Base-by-base conservation (phyloP, 2,888 invertebrate species). In the Andrena bicolor region DNA sequence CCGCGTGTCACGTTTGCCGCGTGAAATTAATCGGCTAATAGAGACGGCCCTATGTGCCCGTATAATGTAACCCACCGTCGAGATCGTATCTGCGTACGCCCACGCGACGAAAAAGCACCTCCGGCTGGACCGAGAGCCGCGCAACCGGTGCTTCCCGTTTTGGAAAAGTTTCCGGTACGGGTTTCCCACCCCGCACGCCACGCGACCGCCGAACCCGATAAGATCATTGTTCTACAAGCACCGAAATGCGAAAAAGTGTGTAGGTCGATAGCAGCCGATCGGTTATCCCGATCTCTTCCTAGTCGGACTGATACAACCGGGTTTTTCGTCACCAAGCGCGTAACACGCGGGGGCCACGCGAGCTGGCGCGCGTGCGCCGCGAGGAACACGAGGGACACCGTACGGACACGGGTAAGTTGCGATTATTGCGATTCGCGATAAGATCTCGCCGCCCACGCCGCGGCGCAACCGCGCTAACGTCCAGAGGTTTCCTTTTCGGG, bases 191-290 rank as follows among this genome's bases (percentile, higher is more conserved):
- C 48, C 23, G 28, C 61, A 41, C 61, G 84, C 64, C 58, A 74
- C 76, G 72, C 71, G 66, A 71, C 60, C 30, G 8, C 66, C 60
- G 20, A 30, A 32, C 10, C 48, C 58, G 87, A 87, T 86, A 86
- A 77, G 77, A 86, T 87, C 87, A 76, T 74, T 84, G 84, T 82
- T 86, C 75, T 80, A 86, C 82, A 73, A 87, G 73, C 63, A 56
- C 56, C 63, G 72, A 65, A 70, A 66, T 74, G 73, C 63, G 76
- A 72, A 84, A 86, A 82, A 77, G 58, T 75, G 48, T 63, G 66
- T 41, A n/a, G 35, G 48, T 66, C 60, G 76, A 84, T 84, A 76
- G 51, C 77, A 60, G n/a, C 49, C 72, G 82, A 75, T 84, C 82
- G 73, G 75, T 77, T 82, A 72, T 66, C 70, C 51, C 41, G 68